Evolutionary conservation across 2,888 invertebrate genomes (phyloP), one percentile per base, ranked within the genome.

Genomic region (Empis stercorea): DNA sequence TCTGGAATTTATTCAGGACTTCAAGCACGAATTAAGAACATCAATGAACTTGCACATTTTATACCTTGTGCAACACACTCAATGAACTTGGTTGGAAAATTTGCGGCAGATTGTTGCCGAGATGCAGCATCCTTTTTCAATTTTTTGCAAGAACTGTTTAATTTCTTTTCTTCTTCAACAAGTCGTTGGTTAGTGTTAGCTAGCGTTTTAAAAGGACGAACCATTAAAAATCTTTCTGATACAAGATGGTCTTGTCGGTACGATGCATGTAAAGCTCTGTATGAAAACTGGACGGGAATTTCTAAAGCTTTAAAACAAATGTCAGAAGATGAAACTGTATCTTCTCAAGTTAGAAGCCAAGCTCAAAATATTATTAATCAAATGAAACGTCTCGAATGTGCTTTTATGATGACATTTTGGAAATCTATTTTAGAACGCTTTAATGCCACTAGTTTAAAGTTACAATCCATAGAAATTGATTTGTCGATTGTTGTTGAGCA

Each of bases 81-180:
- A 32, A 32, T 32, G 32, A 32, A 32, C 9, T 32, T 5, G 32
- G 38, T 38, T 38, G 38, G 38, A 16, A 15, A 38, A 38, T 38
- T 38, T 38, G 15, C 38, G 16, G 38, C 38, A 38, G 38, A 38
- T 38, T 38, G 38, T 38, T 38, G 36, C 36, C 36, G 36, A 36
- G 36, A 36, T 14, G 36, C 36, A 36, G 38, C 16, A 16, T 38
- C 38, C 38, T 38, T 38, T 38, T 38, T 38, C 38, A 38, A 38
- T 38, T 38, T 38, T 38, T 38, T 38, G 11, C 38, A 38, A 38
- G 15, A 38, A 38, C 11, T 38, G 11, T 38, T 38, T 16, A 38
- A 38, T 38, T 38, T 38, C 38, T 38, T 38, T 38, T 38, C 38
- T 38, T 38, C 38, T 17, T 38, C 38, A 38, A 38, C 38, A 38